phyloP scores from a whole-genome alignment of 2,888 invertebrate genomes.

The Noctua comes region DNA sequence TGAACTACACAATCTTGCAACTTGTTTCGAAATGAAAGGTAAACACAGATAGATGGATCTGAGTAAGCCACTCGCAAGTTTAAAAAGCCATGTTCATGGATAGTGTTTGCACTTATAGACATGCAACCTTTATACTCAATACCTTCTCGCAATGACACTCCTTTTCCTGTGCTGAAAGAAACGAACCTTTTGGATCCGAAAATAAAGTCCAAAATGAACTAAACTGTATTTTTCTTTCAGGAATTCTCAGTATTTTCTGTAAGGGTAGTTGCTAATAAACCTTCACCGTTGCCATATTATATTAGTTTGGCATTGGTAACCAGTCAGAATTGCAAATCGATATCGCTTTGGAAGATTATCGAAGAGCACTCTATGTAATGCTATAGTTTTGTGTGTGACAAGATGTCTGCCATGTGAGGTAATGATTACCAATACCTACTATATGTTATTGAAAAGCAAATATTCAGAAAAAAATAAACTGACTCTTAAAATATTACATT shows the following conservation, averaged over 20 bases:
- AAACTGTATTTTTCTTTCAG: constrained; percentile 1
- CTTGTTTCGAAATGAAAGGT: constrained; percentile 49
- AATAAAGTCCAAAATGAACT: constrained; percentile 1
- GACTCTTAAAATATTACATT: too few species aligned
- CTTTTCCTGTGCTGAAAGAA: not conserved
- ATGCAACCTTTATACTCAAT: constrained; percentile 38
- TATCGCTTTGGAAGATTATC: constrained; percentile 27
- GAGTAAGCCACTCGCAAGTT: constrained; percentile 29
- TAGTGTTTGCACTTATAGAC: constrained; percentile 36
- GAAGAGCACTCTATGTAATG: not conserved
- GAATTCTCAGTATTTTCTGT: constrained; percentile 14
- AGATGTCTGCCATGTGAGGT: too few species aligned
- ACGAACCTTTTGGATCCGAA: rapidly evolving
- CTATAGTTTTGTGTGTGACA: too few species aligned
- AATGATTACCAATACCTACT: too few species aligned
- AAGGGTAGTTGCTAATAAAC: constrained; percentile 28
- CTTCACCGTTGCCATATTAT: constrained; percentile 25
- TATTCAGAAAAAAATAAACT: too few species aligned
- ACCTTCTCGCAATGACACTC: not conserved
- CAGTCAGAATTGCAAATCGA: constrained; percentile 38
- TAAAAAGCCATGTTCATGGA: constrained; percentile 30
- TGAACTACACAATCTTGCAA: constrained; percentile 36
- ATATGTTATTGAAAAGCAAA: too few species aligned
- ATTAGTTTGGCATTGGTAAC: constrained; percentile 22
- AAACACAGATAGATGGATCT: constrained; percentile 31